Evolutionary conservation across 2,113 vertebrate species (phyloP).

Genomic region (Lagopus muta): DNA sequence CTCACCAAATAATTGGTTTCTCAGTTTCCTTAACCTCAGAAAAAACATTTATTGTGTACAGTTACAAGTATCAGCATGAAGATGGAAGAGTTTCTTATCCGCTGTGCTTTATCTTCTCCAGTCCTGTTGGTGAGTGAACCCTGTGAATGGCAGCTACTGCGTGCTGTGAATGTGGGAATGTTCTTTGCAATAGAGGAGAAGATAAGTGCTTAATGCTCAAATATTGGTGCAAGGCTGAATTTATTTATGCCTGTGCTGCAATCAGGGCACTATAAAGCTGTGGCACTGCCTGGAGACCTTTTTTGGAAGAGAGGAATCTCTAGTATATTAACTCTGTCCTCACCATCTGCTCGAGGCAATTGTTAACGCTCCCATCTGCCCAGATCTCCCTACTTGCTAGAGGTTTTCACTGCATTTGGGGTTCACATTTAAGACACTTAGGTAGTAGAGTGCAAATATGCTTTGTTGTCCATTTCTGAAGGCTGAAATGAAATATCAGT

Average conservation of each 20-base stretch:
- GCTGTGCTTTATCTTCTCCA: conserved; percentile 98
- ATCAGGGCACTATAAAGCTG: neutral
- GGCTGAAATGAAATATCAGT: neutral
- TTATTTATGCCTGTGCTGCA: neutral
- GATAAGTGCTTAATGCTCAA: neutral
- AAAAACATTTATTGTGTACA: conserved; percentile 96
- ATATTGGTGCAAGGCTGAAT: neutral
- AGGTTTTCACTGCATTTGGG: neutral
- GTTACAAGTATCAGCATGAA: conserved; percentile 95
- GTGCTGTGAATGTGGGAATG: neutral
- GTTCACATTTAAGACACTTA: neutral
- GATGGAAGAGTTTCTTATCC: conserved; percentile 96
- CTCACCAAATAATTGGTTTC: neutral
- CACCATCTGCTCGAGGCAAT: neutral
- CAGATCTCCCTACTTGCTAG: neutral
- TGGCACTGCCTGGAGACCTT: neutral
- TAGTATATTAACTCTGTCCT: neutral
- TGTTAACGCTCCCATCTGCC: neutral
- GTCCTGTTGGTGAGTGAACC: conserved; percentile 88
- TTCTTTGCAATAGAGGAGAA: neutral
- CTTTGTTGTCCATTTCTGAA: neutral
- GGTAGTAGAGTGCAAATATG: neutral
- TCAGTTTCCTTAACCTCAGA: conserved; percentile 86
- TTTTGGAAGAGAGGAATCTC: neutral
- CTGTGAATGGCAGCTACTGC: neutral